phyloP scores from a whole-genome alignment of 2,797 vertebrate species.

The Pampus argenteus region DNA sequence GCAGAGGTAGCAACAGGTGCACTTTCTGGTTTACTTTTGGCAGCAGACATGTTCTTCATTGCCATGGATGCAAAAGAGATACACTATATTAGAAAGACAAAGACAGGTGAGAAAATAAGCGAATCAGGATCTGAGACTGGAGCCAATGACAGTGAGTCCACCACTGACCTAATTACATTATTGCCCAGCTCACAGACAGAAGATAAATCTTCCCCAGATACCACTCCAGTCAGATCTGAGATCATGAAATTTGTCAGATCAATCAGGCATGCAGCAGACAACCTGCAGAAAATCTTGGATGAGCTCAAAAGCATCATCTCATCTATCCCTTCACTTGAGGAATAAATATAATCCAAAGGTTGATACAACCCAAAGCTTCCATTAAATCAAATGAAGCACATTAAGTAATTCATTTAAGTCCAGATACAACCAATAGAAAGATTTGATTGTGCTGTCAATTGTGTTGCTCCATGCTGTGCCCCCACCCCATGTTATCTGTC shows the following conservation, averaged over 20 bases:
- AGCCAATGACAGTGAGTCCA: background rate
- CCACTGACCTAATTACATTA: background rate
- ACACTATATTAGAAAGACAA: slow-evolving; percentile 31
- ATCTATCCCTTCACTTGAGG: background rate
- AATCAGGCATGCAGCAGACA: slow-evolving; percentile 8
- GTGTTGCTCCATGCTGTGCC: too few species aligned
- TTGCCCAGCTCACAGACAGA: background rate
- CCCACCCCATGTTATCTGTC: too few species aligned
- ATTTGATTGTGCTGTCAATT: too few species aligned
- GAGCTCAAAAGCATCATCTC: background rate
- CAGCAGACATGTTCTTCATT: slow-evolving; percentile 45
- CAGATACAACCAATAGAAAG: too few species aligned
- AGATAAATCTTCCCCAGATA: background rate
- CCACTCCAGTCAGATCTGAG: background rate
- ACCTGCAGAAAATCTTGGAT: slow-evolving; percentile 25
- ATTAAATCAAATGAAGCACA: background rate
- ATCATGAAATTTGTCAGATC: slow-evolving; percentile 32
- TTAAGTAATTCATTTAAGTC: too few species aligned
- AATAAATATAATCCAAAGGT: background rate
- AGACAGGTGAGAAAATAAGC: background rate
- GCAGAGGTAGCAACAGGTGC: slow-evolving; percentile 27
- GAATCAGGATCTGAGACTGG: background rate
- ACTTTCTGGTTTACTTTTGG: slow-evolving; percentile 30
- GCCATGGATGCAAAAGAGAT: slow-evolving; percentile 63
- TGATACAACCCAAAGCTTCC: background rate